phyloP scores from a whole-genome alignment of 2,888 invertebrate species.

The Mythimna loreyi region DNA sequence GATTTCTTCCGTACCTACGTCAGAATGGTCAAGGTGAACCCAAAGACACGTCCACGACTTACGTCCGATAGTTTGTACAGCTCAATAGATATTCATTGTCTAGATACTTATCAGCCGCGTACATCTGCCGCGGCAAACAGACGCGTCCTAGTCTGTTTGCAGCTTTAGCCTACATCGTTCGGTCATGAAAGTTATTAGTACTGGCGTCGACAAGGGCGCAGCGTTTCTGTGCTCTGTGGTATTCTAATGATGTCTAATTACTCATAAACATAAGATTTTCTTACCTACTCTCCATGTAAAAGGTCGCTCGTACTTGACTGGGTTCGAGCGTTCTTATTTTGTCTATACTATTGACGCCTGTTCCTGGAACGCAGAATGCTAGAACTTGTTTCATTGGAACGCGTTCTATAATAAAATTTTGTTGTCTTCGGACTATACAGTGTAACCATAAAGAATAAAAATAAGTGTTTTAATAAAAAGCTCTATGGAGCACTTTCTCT shows the following conservation, averaged over 20 bases:
- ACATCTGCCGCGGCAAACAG: too few species aligned
- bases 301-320: not conserved
- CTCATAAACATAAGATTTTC: not conserved
- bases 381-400: not conserved
- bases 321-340: constrained; percentile 1
- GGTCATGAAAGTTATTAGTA: not conserved
- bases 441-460: constrained; percentile 32
- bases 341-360: not conserved
- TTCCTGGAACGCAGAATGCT: not conserved
- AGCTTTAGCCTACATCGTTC: not conserved
- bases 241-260: constrained; percentile 1
- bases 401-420: not conserved
- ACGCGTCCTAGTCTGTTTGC: too few species aligned
- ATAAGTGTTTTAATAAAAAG: constrained; percentile 7
- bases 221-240: not conserved
- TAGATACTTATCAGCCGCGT: too few species aligned
- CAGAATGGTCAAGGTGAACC: too few species aligned
- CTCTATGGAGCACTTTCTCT: constrained; percentile 18
- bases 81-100: too few species aligned
- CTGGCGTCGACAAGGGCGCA: not conserved
- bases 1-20: too few species aligned
- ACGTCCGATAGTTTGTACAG: too few species aligned
- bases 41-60: too few species aligned
- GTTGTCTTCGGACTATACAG: constrained; percentile 38
- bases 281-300: constrained; percentile 1